These are phyloP conservation scores for Glyphotaelius pellucidus DNA, from an alignment of 2,888 invertebrate genomes.

Conservation along the genomic window DNA sequence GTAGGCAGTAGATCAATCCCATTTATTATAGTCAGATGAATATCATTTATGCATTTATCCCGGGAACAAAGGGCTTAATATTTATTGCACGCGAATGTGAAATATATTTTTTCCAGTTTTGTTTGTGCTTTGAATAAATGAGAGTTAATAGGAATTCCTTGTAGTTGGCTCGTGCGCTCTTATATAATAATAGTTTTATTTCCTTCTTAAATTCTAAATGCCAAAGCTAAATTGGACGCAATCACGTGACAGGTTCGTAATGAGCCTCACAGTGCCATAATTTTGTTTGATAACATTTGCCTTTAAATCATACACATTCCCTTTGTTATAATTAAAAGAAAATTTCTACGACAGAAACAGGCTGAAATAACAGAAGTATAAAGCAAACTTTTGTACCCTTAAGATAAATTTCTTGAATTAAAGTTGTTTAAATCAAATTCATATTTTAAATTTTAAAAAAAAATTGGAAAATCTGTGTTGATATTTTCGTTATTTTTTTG, in stretches of 20 bases:
- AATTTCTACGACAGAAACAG: background rate
- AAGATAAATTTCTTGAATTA: too few relatives aligned
- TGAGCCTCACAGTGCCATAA: background rate
- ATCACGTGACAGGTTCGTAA: background rate
- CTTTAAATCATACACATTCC: background rate
- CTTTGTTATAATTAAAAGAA: background rate
- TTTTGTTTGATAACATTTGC: background rate
- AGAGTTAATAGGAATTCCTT: background rate
- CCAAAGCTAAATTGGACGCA: conserved; percentile 2
- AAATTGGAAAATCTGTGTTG: too few relatives aligned
- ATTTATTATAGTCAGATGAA: background rate
- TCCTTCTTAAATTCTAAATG: background rate
- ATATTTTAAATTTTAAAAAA: too few relatives aligned
- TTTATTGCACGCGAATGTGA: background rate
- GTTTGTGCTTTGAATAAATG: background rate
- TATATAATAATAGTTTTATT: background rate
- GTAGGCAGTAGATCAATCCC: background rate
- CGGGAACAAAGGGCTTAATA: background rate
- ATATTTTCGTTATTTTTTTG: too few relatives aligned
- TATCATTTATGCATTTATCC: background rate
- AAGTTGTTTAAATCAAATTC: too few relatives aligned
- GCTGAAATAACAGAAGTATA: background rate
- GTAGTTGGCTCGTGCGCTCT: background rate
- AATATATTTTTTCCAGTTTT: background rate
- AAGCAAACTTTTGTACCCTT: background rate